phyloP scores from a whole-genome alignment of 2,797 vertebrate species.

The Champsocephalus esox region DNA sequence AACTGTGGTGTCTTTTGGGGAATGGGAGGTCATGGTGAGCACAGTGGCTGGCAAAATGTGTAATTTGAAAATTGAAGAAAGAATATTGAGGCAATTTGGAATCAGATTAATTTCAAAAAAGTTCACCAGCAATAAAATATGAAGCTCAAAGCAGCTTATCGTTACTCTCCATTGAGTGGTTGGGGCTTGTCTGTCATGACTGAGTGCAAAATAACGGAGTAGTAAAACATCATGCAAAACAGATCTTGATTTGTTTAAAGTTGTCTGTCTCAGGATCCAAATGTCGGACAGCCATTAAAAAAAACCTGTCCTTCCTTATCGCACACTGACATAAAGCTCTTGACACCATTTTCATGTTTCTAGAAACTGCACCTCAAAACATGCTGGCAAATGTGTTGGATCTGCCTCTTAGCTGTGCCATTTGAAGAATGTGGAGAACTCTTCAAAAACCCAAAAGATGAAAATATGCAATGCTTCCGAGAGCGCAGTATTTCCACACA shows the following conservation, averaged over 20 bases:
- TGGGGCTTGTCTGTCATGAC: slow-evolving; percentile 9
- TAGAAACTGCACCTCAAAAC: slow-evolving; percentile 26
- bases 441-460: slow-evolving; percentile 59
- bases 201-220: not conserved
- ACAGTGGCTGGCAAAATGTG: slow-evolving; percentile 8
- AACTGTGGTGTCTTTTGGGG: slow-evolving; percentile 33
- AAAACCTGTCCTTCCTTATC: slow-evolving; percentile 20
- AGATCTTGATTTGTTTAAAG: not conserved
- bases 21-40: slow-evolving; percentile 18
- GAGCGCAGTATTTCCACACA: slow-evolving; percentile 61
- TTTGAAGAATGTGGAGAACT: slow-evolving; percentile 62
- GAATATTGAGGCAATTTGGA: not conserved
- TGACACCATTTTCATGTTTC: slow-evolving; percentile 9
- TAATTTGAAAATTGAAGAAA: not conserved
- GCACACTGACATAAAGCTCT: not conserved
- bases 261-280: not conserved
- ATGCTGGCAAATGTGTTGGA: slow-evolving; percentile 17
- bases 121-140: rapidly evolving
- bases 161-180: not conserved
- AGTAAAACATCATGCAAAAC: slow-evolving; percentile 12
- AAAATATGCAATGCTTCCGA: slow-evolving; percentile 58
- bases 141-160: not conserved
- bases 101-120: not conserved
- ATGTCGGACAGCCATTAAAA: not conserved
- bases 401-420: slow-evolving; percentile 43